Evolutionary conservation across 1,140 invertebrate species (phyloP).

Genomic region (Zaprionus vittiger): DNA sequence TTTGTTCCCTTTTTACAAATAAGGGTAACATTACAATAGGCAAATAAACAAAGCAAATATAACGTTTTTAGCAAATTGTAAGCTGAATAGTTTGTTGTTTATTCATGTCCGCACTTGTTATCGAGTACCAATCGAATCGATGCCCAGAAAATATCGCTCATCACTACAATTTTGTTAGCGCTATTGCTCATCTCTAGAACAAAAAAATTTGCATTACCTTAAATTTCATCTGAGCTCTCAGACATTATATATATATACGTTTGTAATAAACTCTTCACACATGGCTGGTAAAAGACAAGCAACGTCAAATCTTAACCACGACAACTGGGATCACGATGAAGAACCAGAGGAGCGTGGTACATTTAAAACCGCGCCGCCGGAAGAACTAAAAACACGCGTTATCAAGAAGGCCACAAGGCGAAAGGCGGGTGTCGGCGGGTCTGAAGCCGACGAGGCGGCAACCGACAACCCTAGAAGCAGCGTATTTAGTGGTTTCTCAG

Average conservation of each 20-base stretch:
- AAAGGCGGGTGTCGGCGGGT: constrained; percentile 81
- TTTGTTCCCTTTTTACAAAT: neutral
- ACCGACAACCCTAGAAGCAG: constrained; percentile 85
- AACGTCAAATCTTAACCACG: constrained; percentile 91
- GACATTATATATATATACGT: constrained; percentile 8
- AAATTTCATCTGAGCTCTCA: neutral
- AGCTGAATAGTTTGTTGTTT: neutral
- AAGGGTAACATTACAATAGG: no score
- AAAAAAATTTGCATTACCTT: constrained; percentile 9
- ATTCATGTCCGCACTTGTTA: neutral
- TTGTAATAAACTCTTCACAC: constrained; percentile 7
- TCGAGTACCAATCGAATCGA: neutral
- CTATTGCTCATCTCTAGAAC: neutral
- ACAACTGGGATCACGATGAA: constrained; percentile 97
- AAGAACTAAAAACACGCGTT: constrained; percentile 90
- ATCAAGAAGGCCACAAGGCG: constrained; percentile 91
- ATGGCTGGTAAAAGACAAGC: constrained; percentile 93
- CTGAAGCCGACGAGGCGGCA: constrained; percentile 40
- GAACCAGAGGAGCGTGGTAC: constrained; percentile 90
- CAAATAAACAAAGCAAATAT: neutral
- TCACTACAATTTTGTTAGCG: neutral
- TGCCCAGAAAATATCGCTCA: neutral
- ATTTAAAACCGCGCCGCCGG: constrained; percentile 89
- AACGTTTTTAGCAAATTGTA: neutral
- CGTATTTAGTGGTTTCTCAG: constrained; percentile 88